Percentiles rank a stretch among this genome's conserved stretches.
Conservation (phyloP, 2,888 invertebrate genomes). For the Marronus borbonicus region DNA sequence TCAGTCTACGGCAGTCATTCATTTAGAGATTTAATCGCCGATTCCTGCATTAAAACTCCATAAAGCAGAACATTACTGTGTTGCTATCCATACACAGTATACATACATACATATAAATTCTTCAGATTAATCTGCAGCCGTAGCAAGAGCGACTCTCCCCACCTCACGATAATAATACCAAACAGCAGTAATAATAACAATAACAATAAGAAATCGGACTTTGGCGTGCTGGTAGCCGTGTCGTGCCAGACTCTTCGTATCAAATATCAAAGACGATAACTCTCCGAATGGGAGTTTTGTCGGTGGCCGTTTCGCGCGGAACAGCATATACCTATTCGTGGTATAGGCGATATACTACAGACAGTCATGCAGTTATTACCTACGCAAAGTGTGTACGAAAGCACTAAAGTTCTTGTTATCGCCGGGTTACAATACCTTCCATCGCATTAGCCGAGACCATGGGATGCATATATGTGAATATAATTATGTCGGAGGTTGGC, state of each 20-base stretch:
- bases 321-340: slow-evolving; percentile 2
- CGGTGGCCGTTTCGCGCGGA: not conserved
- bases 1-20: too few species aligned
- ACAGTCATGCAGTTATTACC: slow-evolving; percentile 41
- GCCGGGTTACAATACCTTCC: slow-evolving; percentile 55
- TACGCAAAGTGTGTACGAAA: slow-evolving; percentile 52
- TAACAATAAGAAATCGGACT: slow-evolving; percentile 29
- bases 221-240: slow-evolving; percentile 41
- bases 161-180: slow-evolving; percentile 25
- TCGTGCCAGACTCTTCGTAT: slow-evolving; percentile 38
- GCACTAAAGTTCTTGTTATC: slow-evolving; percentile 57
- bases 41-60: slow-evolving; percentile 9
- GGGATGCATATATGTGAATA: slow-evolving; percentile 55
- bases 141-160: not conserved
- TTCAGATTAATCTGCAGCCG: slow-evolving; percentile 14
- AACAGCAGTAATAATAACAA: slow-evolving; percentile 22
- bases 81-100: not conserved
- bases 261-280: slow-evolving; percentile 46
- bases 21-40: not conserved
- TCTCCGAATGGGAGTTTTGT: slow-evolving; percentile 39
- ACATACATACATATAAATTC: not conserved
- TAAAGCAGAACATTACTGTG: not conserved
- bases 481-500: slow-evolving; percentile 59
- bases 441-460: slow-evolving; percentile 49
- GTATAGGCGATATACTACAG: slow-evolving; percentile 15